Evolutionary conservation across 2,113 vertebrate genomes (phyloP), one percentile per base, ranked within the genome.

Genomic region (Shinisaurus crocodilurus): DNA sequence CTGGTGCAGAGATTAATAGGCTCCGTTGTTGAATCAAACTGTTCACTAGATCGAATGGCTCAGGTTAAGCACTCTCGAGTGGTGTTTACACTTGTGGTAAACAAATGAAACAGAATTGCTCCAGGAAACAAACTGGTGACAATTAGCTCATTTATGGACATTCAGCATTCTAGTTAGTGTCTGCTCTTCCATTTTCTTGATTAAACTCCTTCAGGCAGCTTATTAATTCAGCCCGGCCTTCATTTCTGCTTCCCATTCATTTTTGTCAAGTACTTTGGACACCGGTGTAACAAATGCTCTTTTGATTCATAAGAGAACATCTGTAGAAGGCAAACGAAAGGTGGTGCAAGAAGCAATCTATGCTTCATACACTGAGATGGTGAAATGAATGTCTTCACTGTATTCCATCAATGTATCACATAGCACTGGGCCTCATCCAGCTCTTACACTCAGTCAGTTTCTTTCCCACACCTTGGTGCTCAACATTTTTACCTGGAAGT

Each of bases 1-100:
- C 92, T 92, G 60, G 88, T 88, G 95, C 83, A 82, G 92, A 96
- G 95, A 96, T 95, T 96, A 96, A 96, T 94, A 96, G 95, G 90
- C 90, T 87, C 88, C 72, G 89, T 93, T 95, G 92, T 95, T 91
- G 92, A 92, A 95, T 95, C 95, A 94, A 92, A 94, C 94, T 85
- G 83, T 93, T 96, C 94, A 91, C 87, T 95, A 89, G 95, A 92
- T 91, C 88, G 94, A 91, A 88, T 13, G 37, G 77, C 90, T 92
- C 23, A 40, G 92, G 93, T 95, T 95, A 91, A 94, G 63, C 92
- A 88, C 95, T 89, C 94, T 94, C 90, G 82, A 92, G 92, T 94
- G 94, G 85, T 94, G 92, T 96, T 95, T 91, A 94, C 90, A 88
- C 90, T 89, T 82, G n/a, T 40, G 83, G 83, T 90, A 93, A 96